Percentiles rank a stretch among this genome's conserved stretches.
phyloP scores from a whole-genome alignment of 2,888 invertebrate species.

The Dorcus parallelipipedus region DNA sequence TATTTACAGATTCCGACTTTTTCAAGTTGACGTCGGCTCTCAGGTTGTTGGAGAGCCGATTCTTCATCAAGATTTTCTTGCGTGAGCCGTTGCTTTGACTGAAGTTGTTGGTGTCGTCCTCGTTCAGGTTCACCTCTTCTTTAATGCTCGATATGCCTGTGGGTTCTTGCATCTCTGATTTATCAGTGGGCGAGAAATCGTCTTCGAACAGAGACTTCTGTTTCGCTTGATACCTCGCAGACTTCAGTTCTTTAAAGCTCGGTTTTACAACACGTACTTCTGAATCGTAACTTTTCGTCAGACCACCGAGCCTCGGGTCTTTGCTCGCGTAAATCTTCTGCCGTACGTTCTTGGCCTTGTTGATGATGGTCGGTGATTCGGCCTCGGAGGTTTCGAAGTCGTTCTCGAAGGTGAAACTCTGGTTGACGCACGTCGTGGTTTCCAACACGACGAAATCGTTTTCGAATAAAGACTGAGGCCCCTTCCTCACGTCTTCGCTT shows the following conservation, averaged over 20 bases:
- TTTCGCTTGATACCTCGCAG: constrained; percentile 12
- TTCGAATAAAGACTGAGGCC: constrained; percentile 60
- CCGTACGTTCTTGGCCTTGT: constrained; percentile 18
- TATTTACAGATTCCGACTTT: constrained; percentile 87
- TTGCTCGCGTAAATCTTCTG: constrained; percentile 26
- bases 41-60: constrained; percentile 30
- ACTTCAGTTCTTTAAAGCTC: not conserved
- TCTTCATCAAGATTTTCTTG: constrained; percentile 38
- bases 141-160: constrained; percentile 42
- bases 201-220: constrained; percentile 54
- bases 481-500: constrained; percentile 42
- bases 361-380: constrained; percentile 33
- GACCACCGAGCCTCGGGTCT: constrained; percentile 3
- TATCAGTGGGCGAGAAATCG: constrained; percentile 54
- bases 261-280: not conserved
- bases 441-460: constrained; percentile 63
- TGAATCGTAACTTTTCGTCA: not conserved
- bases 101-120: constrained; percentile 22
- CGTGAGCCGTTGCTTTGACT: constrained; percentile 30
- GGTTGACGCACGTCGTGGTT: constrained; percentile 16
- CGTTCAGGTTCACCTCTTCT: constrained; percentile 40
- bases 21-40: constrained; percentile 63
- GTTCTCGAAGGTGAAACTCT: constrained; percentile 39
- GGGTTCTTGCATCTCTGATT: constrained; percentile 19
- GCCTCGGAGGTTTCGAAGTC: constrained; percentile 42